Percentiles rank a stretch among this genome's conserved stretches.
phyloP scores from a whole-genome alignment of 2,797 vertebrate species.

The Smutsia gigantea region DNA sequence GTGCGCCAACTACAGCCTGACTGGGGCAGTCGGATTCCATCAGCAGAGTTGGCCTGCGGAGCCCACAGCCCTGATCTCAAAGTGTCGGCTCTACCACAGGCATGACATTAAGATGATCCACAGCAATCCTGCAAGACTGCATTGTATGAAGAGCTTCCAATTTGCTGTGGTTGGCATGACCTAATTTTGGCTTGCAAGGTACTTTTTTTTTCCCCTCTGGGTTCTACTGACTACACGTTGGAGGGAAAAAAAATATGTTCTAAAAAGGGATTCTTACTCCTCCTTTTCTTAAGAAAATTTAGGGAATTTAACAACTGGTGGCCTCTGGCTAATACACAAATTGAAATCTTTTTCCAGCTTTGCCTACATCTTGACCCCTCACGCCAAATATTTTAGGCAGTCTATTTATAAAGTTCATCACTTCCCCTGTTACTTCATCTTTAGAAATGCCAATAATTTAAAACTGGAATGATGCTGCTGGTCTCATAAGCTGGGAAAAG shows the following conservation, averaged over 20 bases:
- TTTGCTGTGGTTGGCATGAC: slow-evolving; percentile 76
- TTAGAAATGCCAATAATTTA: slow-evolving; percentile 78
- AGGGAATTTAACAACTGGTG: slow-evolving; percentile 74
- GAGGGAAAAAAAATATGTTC: slow-evolving; percentile 41
- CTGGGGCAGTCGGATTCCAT: not conserved
- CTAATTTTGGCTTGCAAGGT: slow-evolving; percentile 77
- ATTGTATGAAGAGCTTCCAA: slow-evolving; percentile 69
- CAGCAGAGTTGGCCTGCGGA: not conserved
- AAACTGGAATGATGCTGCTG: slow-evolving; percentile 71
- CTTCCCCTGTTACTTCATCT: slow-evolving; percentile 80
- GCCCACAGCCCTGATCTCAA: not conserved
- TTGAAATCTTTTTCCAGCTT: slow-evolving; percentile 73
- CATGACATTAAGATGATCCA: slow-evolving; percentile 57
- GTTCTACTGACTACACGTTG: slow-evolving; percentile 69
- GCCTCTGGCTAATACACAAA: slow-evolving; percentile 70
- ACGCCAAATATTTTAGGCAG: slow-evolving; percentile 77
- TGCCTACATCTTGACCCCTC: slow-evolving; percentile 80
- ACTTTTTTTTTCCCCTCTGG: not conserved
- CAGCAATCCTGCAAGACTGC: slow-evolving; percentile 59
- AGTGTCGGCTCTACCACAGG: not conserved
- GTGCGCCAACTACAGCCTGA: not conserved
- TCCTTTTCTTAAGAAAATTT: slow-evolving; percentile 68
- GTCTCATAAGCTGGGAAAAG: slow-evolving; percentile 32
- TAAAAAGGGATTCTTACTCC: slow-evolving; percentile 72
- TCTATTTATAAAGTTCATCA: slow-evolving; percentile 81